Evolutionary conservation across 2,888 invertebrate species (phyloP).

Genomic region (Calliopum simillimum): DNA sequence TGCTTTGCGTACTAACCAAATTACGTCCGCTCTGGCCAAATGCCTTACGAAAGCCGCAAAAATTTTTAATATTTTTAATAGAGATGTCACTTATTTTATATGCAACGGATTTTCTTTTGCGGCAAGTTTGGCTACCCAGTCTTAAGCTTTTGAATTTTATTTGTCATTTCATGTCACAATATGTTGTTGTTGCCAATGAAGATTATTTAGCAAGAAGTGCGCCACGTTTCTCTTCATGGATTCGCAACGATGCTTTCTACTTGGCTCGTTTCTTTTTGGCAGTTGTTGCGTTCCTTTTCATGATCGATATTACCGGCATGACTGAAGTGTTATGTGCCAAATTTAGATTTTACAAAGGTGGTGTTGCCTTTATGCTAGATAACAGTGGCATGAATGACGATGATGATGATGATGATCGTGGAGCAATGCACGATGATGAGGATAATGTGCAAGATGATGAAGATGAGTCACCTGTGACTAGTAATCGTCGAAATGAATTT

Average conservation of each 20-base stretch:
- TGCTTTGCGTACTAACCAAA: conserved; percentile 49
- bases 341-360: background rate
- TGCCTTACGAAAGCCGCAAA: conserved; percentile 43
- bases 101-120: conserved; percentile 49
- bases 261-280: conserved; percentile 50
- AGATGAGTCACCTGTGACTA: background rate
- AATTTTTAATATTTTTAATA: conserved; percentile 46
- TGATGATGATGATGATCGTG: background rate
- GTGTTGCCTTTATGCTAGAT: background rate
- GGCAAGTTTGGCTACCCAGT: conserved; percentile 54
- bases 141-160: conserved; percentile 46
- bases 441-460: background rate
- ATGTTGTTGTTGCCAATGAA: conserved; percentile 46
- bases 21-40: conserved; percentile 49
- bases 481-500: conserved; percentile 12
- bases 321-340: conserved; percentile 29
- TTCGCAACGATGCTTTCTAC: conserved; percentile 51
- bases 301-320: conserved; percentile 44
- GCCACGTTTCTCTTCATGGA: conserved; percentile 47
- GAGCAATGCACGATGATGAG: conserved; percentile 17
- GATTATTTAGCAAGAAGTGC: conserved; percentile 45
- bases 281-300: conserved; percentile 41
- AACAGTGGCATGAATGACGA: background rate
- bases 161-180: conserved; percentile 47
- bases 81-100: conserved; percentile 50